Base-by-base conservation (phyloP, 1,140 invertebrate species). In the Nylanderia fulva region DNA sequence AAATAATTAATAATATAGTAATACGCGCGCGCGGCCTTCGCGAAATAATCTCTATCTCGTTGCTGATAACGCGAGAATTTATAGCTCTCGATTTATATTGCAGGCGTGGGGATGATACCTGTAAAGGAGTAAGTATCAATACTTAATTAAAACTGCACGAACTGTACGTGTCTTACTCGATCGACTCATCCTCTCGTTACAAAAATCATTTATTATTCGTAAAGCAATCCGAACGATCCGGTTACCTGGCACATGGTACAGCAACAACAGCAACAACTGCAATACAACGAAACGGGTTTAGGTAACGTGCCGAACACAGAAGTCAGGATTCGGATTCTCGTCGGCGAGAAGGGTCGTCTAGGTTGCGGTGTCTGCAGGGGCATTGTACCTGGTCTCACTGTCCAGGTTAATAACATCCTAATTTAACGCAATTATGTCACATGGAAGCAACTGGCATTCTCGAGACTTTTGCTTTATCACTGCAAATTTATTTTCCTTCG, bases 81-180 rank as follows among this genome's bases (percentile, higher is more conserved):
- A 85, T 58, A 21, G 21, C 6, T 48, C 42, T 64, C 56, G 36
- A 56, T 85, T 63, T 95, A 90, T 93, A 90, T 96, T 96, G 87
- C 95, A 97, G 96, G 97, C 95, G 97, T 98, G 85, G 98, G 98
- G 83, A 98, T 98, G 97, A 96, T 99, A 90, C 98, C 98, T 58
- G 96, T 98, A 1, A 98, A 98, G 96, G 97, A 98, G 98, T 98
- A 96, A 98, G 97, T 97, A 92, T 82, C 88, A 24, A 83, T 72
- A 58, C 29, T 56, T 84, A 64, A 76, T 86, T 83, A 84, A 86
- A 83, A 77, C 13, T 60, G 15, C 21, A 42, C 42, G 24, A 18
- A 39, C 18, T 29, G 1, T 36, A 15, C 60, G 5, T 42, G 39
- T 39, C 33, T 7, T 21, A 33, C 15, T 2, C 72, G 71, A 36